phyloP scores from a whole-genome alignment of 2,797 vertebrate species.

The Ispidina lecontei region DNA sequence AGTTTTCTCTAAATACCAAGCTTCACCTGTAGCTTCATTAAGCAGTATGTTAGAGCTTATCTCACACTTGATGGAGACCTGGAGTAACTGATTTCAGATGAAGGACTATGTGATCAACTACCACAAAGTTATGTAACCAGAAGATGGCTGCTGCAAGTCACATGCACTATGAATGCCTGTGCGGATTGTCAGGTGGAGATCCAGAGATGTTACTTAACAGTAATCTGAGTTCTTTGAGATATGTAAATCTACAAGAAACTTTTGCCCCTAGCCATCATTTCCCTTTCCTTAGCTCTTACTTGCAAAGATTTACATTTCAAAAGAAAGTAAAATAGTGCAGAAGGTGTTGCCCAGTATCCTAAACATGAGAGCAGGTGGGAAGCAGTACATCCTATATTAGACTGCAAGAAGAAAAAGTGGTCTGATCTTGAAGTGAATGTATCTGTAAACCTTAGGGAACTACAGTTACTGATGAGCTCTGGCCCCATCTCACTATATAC shows the following conservation, averaged over 20 bases:
- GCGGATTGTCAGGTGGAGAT: not conserved
- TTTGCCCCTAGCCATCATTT: not conserved
- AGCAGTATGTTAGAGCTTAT: not conserved
- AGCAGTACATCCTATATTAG: not conserved
- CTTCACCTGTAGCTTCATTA: not conserved
- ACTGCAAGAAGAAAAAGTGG: not conserved
- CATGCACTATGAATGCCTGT: rapidly evolving
- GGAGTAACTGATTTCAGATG: not conserved
- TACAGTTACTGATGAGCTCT: not conserved
- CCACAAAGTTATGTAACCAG: not conserved
- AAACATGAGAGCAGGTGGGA: not conserved
- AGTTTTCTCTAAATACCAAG: not conserved
- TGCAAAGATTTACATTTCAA: not conserved
- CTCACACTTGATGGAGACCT: not conserved
- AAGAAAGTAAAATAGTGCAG: not conserved
- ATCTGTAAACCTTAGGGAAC: not conserved
- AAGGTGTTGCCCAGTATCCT: not conserved
- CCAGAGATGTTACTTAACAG: not conserved
- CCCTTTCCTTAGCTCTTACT: not conserved
- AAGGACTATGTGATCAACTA: not conserved
- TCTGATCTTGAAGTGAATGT: not conserved
- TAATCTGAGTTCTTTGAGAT: not conserved
- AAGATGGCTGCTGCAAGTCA: not conserved
- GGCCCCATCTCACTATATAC: not conserved
- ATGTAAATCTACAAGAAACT: not conserved